Base-by-base conservation (phyloP, 2,888 invertebrate species). In the Brachypterus glaber region DNA sequence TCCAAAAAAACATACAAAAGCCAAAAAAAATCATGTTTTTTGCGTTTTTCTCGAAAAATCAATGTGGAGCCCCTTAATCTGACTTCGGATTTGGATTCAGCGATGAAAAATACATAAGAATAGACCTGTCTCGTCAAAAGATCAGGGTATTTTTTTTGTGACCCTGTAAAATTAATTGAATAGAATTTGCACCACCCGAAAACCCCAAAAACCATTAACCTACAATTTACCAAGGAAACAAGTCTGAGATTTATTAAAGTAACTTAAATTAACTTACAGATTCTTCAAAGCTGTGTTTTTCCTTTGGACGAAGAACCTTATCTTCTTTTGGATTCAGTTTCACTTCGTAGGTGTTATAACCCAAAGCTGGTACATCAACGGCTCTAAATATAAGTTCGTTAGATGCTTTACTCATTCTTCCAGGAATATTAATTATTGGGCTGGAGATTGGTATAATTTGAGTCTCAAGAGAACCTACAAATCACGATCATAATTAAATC, bases 381-480 rank as follows among this genome's bases (percentile, higher is more conserved):
- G 81, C 81, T n/a, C 71, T 52, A 57, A 91, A 90, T 0, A 87
- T 67, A 0, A 90, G 58, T 51, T 90, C 88, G 49, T 72, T 69
- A 0, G 68, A 72, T 0, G 88, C 82, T 2, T 48, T 56, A 1
- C 82, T 81, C 0, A 53, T 36, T 21, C 89, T 66, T 21, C 80
- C 82, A 0, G 77, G 75, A 21, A 87, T 72, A 0, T 63, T 57
- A 17, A 55, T 44, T 0, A 88, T 68, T 1, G 67, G 46, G 0
- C 63, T 53, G 0, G 83, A 71, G 41, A 90, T 68, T 0, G 79
- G 75, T 0, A 82, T 66, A 1, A 80, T 37, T 9, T 35, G 29
- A 1, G 17, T 21, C 8, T 37, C 38, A 2, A 17, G 3, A 29
- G n/a, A n/a, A n/a, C n/a, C n/a, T n/a, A n/a, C n/a, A n/a, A n/a